Evolutionary conservation across 2,888 invertebrate species (phyloP).

Genomic region (Drosophila parthenogenetica): DNA sequence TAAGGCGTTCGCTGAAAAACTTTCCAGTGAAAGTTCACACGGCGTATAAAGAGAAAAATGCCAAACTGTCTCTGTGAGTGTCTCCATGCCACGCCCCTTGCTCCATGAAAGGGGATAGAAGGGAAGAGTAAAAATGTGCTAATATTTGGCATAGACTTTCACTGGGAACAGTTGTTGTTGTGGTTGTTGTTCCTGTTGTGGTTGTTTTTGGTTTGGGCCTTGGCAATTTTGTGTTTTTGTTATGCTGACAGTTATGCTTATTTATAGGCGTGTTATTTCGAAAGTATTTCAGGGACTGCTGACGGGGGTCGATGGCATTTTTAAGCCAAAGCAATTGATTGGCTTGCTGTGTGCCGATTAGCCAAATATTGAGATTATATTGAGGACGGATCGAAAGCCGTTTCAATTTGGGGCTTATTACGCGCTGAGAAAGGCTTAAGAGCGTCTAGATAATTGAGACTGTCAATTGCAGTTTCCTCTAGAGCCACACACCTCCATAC

Average conservation of each 20-base stretch:
- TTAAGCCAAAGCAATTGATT: conserved; percentile 75
- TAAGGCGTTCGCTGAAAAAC: conserved; percentile 38
- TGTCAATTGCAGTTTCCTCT: conserved; percentile 48
- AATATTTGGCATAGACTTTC: conserved; percentile 57
- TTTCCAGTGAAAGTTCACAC: conserved; percentile 54
- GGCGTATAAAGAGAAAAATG: conserved; percentile 37
- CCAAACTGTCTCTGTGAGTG: conserved; percentile 40
- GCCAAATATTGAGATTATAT: conserved; percentile 70
- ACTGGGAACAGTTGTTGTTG: conserved; percentile 33
- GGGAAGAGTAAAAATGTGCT: conserved; percentile 45
- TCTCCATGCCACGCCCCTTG: conserved; percentile 41
- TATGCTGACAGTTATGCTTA: conserved; percentile 78
- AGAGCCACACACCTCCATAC: background rate
- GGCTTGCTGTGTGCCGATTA: conserved; percentile 76
- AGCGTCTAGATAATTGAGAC: conserved; percentile 52
- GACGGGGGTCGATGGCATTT: conserved; percentile 41
- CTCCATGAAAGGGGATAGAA: background rate
- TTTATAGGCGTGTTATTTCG: conserved; percentile 68
- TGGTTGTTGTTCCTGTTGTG: conserved; percentile 16
- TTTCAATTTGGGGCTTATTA: conserved; percentile 58
- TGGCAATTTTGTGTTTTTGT: conserved; percentile 58
- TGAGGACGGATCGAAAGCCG: conserved; percentile 46
- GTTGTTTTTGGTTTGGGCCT: conserved; percentile 32
- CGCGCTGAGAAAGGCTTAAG: conserved; percentile 62
- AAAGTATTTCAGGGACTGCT: conserved; percentile 39